Base-by-base conservation (phyloP, 2,888 invertebrate species). In the Eustalomyia histrio region DNA sequence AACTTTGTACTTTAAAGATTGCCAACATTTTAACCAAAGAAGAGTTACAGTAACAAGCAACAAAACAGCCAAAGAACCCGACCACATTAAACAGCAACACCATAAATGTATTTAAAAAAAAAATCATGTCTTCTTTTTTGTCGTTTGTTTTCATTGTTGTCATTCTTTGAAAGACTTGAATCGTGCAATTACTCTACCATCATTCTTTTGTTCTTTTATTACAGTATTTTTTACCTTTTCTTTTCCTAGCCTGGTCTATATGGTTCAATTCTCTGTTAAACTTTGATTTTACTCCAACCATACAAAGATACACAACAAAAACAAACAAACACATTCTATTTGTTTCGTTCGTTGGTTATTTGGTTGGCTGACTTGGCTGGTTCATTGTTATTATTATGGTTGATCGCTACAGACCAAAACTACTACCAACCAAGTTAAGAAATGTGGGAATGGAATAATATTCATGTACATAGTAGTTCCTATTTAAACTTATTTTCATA, bases 401-500 rank as follows among this genome's bases (percentile, higher is more conserved):
- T 69, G 76, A 50, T 69, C 69, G 43, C 47, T 47, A n/a, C 6
- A 75, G 24, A 67, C 58, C 18, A 33, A 58, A 16, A 14, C 4
- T 12, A 35, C 43, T 53, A 52, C 16, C n/a, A 79, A 79, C 78
- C 67, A 68, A 29, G 78, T 79, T 79, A 68, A 73, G 60, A 73
- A 79, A 79, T 72, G 72, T 73, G 72, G 72, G 67, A 79, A 79
- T 73, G 21, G 71, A 78, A 78, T 72, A 78, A 72, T 67, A 47
- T 47, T 50, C 47, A 60, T 78, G 65, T 72, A 60, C n/a, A 61
- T n/a, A 39, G 63, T 64, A 69, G 69, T 69, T 76, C 64, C 69
- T 58, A 76, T 69, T 76, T 43, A 2, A 14, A 43, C 1, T 43
- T 43, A 21, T 21, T 21, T 21, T 21, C 21, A 21, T 21, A 3